A percentile compares a stretch with the other conserved stretches of the same genome.
These are phyloP conservation scores for Tyto alba DNA, from an alignment of 2,113 vertebrate species.

Conservation along the genomic window DNA sequence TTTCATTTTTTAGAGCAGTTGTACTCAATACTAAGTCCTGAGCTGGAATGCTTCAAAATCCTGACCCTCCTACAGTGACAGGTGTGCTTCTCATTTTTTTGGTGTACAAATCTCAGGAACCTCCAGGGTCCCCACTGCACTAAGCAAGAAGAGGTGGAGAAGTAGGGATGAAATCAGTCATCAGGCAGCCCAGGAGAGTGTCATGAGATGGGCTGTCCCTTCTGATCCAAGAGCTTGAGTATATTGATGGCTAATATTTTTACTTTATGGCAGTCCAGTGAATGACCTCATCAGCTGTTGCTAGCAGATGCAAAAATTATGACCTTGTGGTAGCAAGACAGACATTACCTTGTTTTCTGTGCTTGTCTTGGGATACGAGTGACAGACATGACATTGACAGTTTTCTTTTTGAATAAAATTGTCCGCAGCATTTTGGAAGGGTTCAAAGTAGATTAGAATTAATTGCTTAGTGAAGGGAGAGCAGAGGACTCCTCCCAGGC, in stretches of 20 bases:
- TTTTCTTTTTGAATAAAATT: background rate
- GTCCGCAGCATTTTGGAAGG: background rate
- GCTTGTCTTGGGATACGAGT: background rate
- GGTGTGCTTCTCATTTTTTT: background rate
- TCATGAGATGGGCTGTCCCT: background rate
- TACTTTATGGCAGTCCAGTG: background rate
- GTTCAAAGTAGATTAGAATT: background rate
- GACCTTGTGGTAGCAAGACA: background rate
- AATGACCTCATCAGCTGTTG: background rate
- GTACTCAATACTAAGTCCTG: background rate
- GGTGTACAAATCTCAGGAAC: background rate
- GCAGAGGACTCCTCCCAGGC: background rate
- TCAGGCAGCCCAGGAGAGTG: background rate
- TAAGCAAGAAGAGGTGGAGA: background rate
- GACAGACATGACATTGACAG: background rate
- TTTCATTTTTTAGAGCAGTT: background rate
- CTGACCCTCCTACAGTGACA: background rate
- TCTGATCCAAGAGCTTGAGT: background rate
- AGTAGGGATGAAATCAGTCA: background rate
- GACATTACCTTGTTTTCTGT: background rate
- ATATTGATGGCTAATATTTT: background rate
- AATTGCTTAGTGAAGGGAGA: background rate
- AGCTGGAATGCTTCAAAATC: background rate
- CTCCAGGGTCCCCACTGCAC: background rate
- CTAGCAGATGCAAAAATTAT: slow-evolving; percentile 11